Base-by-base conservation (phyloP, 2,888 invertebrate species). In the Ceratothoa steindachneri region DNA sequence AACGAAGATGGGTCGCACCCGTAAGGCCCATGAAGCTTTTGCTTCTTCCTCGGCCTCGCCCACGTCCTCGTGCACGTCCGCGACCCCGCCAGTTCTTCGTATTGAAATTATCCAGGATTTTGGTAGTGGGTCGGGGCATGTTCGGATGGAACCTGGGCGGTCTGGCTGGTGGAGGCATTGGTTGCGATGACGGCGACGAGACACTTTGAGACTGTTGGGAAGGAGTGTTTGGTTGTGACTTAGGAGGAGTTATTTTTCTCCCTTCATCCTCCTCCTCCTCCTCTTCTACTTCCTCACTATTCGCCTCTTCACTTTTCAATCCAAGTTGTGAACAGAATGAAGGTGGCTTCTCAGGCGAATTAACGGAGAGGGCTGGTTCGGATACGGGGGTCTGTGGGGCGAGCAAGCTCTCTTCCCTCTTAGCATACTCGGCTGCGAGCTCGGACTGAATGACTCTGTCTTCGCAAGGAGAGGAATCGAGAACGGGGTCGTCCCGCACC, bases 1-100 rank as follows among this genome's bases (percentile, higher is more conserved):
- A 71, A 22, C 75, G 66, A 9, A 78, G 67, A 55, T 75, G 73
- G 19, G 78, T 75, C 19, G 78, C 78, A 9, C 78, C 78, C n/a
- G 75, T 72, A 27, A 78, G 52, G 5, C 75, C 71, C 65, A 66
- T 66, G 15, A 22, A 51, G n/a, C 30, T 67, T 52, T 68, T 73
- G 52, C 51, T 41, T n/a, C 30, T 66, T 15, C 71, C 53, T 66
- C 71, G 7, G 12, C 68, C 68, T 67, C 31, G 51, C 53, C 55
- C 30, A 68, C 75, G 12, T n/a, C 27, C 60, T 53, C 68, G 24
- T 22, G 22, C 28, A 68, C 68, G 12, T 12, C 51, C 51, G 9
- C 51, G 7, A 22, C 31, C 51, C 22, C 24, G 51, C 60, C 60
- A 60, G 24, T 60, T 60, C 24, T 60, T 60, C 12, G 60, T 60